phyloP scores from a whole-genome alignment of 2,888 invertebrate species.

The Leptopilina myrica region DNA sequence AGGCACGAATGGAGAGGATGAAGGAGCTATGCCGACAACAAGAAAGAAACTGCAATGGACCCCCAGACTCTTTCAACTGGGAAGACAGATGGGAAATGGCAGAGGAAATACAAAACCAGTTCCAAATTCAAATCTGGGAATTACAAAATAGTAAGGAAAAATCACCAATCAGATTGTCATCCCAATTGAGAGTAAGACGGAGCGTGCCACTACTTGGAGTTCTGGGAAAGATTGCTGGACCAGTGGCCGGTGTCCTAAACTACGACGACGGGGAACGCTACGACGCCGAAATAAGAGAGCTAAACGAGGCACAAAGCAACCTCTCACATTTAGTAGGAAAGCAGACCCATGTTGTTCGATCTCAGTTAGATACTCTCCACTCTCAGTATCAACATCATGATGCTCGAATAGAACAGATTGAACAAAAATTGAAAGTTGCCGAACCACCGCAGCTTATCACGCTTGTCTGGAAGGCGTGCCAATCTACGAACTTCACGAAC shows the following conservation, averaged over 20 bases:
- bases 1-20: background rate
- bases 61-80: background rate
- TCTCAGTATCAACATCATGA: background rate
- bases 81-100: background rate
- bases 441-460: background rate
- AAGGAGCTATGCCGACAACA: too few species aligned
- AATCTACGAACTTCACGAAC: background rate
- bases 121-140: background rate
- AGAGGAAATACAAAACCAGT: background rate
- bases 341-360: background rate
- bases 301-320: background rate
- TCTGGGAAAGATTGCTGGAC: background rate
- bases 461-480: background rate
- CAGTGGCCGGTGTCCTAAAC: background rate
- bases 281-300: background rate
- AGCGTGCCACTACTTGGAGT: background rate
- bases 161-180: background rate
- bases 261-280: background rate
- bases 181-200: background rate
- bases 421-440: too few species aligned
- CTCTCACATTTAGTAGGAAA: background rate
- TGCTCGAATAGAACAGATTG: background rate
- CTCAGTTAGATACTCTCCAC: background rate
- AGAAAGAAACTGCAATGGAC: too few species aligned
- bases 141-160: background rate